phyloP scores from a whole-genome alignment of 1,140 invertebrate genomes.

The Pachyrhynchus sulphureomaculatus region DNA sequence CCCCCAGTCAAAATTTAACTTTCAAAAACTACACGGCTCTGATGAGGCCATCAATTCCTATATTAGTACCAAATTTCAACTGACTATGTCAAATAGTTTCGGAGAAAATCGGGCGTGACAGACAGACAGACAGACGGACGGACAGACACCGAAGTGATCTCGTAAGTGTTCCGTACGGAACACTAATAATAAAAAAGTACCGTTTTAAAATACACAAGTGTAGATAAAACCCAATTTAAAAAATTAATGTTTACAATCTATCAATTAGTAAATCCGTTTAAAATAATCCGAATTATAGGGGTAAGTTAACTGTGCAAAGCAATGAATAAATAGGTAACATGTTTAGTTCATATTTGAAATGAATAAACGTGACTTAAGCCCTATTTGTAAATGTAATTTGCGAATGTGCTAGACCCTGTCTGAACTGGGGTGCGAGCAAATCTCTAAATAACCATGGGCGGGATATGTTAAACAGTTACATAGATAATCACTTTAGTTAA shows the following conservation, averaged over 20 bases:
- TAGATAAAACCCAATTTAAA: constrained; percentile 6
- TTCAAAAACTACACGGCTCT: too few species aligned
- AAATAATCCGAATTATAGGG: constrained; percentile 6
- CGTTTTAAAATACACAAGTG: neutral
- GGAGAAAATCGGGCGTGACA: too few species aligned
- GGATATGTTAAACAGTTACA: constrained; percentile 17
- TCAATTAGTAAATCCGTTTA: constrained; percentile 36
- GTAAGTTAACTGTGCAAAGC: constrained; percentile 21
- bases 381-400: constrained; percentile 45
- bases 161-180: too few species aligned
- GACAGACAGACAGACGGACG: too few species aligned
- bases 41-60: too few species aligned
- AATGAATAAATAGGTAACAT: constrained; percentile 42
- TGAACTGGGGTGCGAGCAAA: constrained; percentile 20
- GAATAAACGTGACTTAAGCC: constrained; percentile 41
- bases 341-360: constrained; percentile 42
- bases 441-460: constrained; percentile 24
- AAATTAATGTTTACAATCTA: constrained; percentile 4
- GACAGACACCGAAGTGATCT: neutral
- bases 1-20: too few species aligned
- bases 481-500: constrained; percentile 27
- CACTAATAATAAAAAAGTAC: too few species aligned
- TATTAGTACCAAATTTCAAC: too few species aligned
- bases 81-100: too few species aligned
- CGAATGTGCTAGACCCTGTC: constrained; percentile 30